Percentiles rank a stretch among this genome's conserved stretches.
Conservation (phyloP, 2,113 vertebrate species). For the Garra rufa region DNA sequence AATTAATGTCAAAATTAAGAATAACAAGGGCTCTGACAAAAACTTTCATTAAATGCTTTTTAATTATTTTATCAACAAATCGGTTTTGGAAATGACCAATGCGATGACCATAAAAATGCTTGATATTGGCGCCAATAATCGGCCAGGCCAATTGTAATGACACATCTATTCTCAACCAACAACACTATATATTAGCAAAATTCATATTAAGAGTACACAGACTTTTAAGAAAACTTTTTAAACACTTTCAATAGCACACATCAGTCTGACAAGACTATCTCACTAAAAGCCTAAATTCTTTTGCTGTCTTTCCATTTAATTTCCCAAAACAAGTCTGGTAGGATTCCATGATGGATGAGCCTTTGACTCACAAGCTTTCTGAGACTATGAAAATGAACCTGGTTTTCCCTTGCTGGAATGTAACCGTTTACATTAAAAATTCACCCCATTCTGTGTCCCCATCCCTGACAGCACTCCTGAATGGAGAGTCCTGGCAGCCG, state of each 20-base stretch:
- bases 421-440: constrained; percentile 64
- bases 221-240: not conserved
- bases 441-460: constrained; percentile 49
- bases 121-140: too few relatives aligned
- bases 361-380: not conserved
- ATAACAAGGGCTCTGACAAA: too few relatives aligned
- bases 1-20: too few relatives aligned
- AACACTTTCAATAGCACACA: not conserved
- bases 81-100: too few relatives aligned
- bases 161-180: not conserved
- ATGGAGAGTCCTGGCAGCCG: constrained; percentile 60
- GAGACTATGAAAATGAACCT: constrained; percentile 19
- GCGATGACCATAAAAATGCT: too few relatives aligned
- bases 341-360: not conserved
- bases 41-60: too few relatives aligned
- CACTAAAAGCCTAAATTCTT: not conserved
- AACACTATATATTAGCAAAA: not conserved
- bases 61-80: too few relatives aligned
- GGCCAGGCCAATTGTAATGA: not conserved
- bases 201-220: not conserved
- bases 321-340: constrained; percentile 22
- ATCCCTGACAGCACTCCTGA: constrained; percentile 60
- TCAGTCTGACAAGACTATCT: not conserved
- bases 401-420: constrained; percentile 61
- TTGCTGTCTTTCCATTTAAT: not conserved